Evolutionary conservation across 2,888 invertebrate genomes (phyloP), one percentile per base, ranked within the genome.

Genomic region (Torymus auratus): DNA sequence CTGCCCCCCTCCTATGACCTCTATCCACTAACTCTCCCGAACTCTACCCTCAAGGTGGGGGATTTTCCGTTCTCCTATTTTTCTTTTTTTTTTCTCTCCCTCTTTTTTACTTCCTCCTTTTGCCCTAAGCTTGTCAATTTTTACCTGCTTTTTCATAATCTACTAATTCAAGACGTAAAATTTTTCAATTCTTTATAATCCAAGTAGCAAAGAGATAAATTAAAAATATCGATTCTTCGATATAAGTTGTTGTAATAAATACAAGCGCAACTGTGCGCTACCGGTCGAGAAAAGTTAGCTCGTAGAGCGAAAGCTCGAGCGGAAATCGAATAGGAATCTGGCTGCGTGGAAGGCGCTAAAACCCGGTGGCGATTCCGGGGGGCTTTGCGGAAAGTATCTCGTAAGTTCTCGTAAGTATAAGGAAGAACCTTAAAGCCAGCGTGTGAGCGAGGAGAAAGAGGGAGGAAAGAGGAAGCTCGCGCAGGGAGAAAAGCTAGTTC

Each of bases 321-420:
- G 70, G 53, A 12, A 76, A 80, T 62, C 50, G n/a, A 69, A 67
- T 72, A 60, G 41, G 64, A 73, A 71, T 69, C 73, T 65, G 52
- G 20, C 53, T 12, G 20, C 0, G 61, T 50, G 17, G 17, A 41
- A 67, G 53, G 60, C 56, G 73, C 55, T 70, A 73, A 82, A 80
- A 80, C 74, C 74, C 68, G 17, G 41, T 41, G 58, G 68, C 74
- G 73, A 78, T 71, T 67, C 68, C 67, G 52, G 50, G 53, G 67
- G 55, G 79, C 81, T 83, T 83, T 81, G 20, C 67, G 58, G 53
- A 62, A 78, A 82, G 82, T 78, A 78, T 82, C 78, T 82, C 82
- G 80, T 83, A 79, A 80, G 82, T 82, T 83, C 68, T 78, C 69
- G 77, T 82, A 80, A 83, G 79, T 83, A 41, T 41, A 84, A 84